These are phyloP conservation scores for Cryptotermes secundus DNA, from an alignment of 1,140 invertebrate genomes.

Conservation along the genomic window DNA sequence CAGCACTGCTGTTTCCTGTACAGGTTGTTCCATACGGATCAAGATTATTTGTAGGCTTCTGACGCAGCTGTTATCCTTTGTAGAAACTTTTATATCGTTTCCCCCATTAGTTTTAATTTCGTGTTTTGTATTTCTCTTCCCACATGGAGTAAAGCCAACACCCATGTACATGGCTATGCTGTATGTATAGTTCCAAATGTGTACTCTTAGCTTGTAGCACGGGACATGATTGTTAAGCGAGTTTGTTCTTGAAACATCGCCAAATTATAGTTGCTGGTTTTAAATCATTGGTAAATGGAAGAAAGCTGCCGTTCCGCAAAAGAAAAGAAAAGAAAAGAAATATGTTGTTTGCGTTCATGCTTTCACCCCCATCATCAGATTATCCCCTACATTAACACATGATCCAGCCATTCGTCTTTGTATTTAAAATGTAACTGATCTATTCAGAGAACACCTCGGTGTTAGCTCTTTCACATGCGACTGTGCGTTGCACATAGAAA, in stretches of 20 bases:
- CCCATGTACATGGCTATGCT: neutral
- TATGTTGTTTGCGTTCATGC: too few relatives aligned
- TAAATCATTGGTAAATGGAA: neutral
- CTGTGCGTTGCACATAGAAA: too few relatives aligned
- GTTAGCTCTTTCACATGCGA: too few relatives aligned
- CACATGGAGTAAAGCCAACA: neutral
- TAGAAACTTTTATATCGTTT: neutral
- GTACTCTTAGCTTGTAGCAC: neutral
- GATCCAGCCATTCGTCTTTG: too few relatives aligned
- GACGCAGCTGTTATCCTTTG: neutral
- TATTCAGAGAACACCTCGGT: too few relatives aligned
- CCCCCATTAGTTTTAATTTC: neutral
- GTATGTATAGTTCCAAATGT: neutral
- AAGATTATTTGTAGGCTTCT: neutral
- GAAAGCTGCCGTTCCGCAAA: neutral
- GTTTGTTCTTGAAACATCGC: neutral
- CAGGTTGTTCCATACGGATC: neutral
- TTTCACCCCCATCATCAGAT: too few relatives aligned
- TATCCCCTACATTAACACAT: too few relatives aligned
- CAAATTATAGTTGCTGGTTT: neutral
- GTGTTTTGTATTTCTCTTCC: neutral
- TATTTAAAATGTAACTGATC: too few relatives aligned
- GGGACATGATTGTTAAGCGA: neutral
- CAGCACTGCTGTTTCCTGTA: neutral
- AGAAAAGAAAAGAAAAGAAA: too few relatives aligned